Evolutionary conservation across 2,888 invertebrate genomes (phyloP).

Genomic region (Clivina fossor): DNA sequence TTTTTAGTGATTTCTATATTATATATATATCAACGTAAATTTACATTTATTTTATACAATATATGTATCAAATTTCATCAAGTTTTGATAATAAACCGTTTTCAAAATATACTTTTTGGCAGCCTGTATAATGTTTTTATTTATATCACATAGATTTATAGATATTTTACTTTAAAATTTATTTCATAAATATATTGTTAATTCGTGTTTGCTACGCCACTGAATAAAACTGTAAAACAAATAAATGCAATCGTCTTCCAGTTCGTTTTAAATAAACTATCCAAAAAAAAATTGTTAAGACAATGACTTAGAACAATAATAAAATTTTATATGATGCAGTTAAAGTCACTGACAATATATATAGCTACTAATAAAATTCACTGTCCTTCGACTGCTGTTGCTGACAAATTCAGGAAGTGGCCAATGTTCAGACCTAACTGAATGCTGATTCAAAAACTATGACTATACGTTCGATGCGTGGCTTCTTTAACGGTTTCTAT

Average conservation of each 20-base stretch:
- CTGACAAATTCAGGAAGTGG: slow-evolving; percentile 20
- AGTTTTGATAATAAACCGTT: too few species aligned
- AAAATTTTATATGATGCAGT: slow-evolving; percentile 20
- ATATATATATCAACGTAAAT: too few species aligned
- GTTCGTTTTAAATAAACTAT: too few species aligned
- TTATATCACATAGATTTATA: background rate
- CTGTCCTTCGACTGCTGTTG: background rate
- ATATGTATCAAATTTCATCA: too few species aligned
- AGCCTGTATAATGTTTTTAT: background rate
- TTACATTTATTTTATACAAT: too few species aligned
- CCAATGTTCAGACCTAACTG: slow-evolving; percentile 15
- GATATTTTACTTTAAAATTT: background rate
- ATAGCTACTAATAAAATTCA: slow-evolving; percentile 20
- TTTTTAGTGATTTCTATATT: too few species aligned
- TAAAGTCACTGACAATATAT: slow-evolving; percentile 19
- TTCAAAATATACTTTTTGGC: too few species aligned
- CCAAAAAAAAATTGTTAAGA: too few species aligned
- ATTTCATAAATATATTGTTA: background rate
- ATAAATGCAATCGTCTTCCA: too few species aligned
- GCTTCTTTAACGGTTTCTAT: slow-evolving; percentile 12
- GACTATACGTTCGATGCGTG: background rate
- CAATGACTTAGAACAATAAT: slow-evolving; percentile 24
- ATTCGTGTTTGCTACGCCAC: slow-evolving; percentile 5
- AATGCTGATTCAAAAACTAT: slow-evolving; percentile 24
- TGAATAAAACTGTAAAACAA: slow-evolving; percentile 23